phyloP scores from a whole-genome alignment of 2,113 vertebrate species.

The Bubo bubo region DNA sequence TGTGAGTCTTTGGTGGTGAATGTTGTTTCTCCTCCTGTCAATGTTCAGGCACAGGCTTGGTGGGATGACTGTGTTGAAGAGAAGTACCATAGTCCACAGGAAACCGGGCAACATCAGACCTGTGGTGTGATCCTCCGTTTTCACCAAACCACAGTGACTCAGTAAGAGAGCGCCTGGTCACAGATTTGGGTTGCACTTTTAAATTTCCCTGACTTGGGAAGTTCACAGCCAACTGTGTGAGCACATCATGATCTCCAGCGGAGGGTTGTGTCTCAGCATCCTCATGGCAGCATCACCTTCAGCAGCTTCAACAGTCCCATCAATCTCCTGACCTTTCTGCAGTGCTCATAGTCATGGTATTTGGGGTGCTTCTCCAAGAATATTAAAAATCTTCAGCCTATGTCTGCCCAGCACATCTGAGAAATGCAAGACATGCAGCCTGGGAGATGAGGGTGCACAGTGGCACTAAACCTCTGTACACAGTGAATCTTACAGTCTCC shows the following conservation, averaged over 20 bases:
- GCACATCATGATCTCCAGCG: not conserved
- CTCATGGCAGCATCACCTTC: not conserved
- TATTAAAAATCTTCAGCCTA: not conserved
- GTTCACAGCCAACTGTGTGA: not conserved
- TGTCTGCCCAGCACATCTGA: not conserved
- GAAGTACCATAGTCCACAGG: not conserved
- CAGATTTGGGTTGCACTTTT: not conserved
- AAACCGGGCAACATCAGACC: not conserved
- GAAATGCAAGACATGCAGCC: not conserved
- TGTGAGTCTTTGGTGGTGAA: not conserved
- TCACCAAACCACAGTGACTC: not conserved
- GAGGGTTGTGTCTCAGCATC: not conserved
- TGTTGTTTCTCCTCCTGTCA: not conserved
- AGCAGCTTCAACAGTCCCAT: not conserved
- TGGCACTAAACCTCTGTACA: not conserved
- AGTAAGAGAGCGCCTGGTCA: not conserved
- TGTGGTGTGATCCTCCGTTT: not conserved
- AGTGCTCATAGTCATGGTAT: accelerated
- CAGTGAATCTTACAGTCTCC: not conserved
- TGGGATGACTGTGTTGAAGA: not conserved
- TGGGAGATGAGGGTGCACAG: not conserved
- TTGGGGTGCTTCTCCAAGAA: not conserved
- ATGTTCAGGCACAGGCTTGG: not conserved
- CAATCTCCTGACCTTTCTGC: not conserved
- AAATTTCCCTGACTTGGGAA: not conserved